Conservation (phyloP, 2,888 invertebrate species). For the Stenodema calcarata region DNA sequence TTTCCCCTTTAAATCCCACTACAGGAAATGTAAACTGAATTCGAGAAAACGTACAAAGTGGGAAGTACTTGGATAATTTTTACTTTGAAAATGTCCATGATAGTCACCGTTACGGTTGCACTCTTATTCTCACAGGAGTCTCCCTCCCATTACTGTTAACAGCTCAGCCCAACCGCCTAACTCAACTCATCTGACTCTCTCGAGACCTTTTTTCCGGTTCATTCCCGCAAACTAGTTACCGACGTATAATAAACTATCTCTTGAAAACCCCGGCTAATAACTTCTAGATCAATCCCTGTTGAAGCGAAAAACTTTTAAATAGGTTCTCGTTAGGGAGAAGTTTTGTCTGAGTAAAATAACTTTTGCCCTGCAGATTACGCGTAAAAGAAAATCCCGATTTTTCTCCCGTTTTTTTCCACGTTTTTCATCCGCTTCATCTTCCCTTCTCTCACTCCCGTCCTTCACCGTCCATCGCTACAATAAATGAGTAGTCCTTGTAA, state of each 20-base stretch:
- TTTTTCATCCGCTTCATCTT: background rate
- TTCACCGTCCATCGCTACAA: background rate
- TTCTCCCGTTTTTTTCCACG: background rate
- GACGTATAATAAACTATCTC: conserved; percentile 25
- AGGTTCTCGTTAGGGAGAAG: conserved; percentile 34
- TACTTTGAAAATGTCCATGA: no score
- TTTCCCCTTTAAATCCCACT: no score
- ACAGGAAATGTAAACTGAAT: no score
- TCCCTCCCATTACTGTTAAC: background rate
- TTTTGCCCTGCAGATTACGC: conserved; percentile 3
- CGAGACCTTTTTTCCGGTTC: background rate
- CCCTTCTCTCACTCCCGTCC: background rate
- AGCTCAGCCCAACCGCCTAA: background rate
- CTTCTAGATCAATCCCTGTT: conserved; percentile 26
- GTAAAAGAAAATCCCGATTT: background rate
- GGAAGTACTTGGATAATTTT: no score
- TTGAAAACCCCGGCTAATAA: conserved; percentile 9
- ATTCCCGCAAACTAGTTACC: background rate
- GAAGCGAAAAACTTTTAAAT: conserved; percentile 40
- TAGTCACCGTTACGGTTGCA: no score
- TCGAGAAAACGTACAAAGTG: no score
- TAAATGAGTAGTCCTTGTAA: conserved; percentile 3
- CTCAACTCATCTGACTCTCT: background rate
- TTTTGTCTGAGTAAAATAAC: background rate
- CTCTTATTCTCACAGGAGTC: no score